phyloP scores from a whole-genome alignment of 2,888 invertebrate genomes.

The Drosophila siamana region DNA sequence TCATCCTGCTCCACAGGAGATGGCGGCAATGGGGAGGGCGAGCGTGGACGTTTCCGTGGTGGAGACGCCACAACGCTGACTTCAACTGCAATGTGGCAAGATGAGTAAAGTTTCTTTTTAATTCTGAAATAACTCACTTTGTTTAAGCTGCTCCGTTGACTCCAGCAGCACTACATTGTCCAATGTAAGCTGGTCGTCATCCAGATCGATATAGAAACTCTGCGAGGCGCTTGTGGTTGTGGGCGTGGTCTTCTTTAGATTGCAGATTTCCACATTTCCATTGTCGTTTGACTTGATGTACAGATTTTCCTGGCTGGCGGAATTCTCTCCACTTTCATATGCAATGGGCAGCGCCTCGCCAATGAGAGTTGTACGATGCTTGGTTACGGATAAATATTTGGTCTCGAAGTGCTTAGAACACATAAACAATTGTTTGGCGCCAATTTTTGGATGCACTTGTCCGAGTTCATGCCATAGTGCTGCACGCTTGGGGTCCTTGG shows the following conservation, averaged over 20 bases:
- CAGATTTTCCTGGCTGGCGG: neutral
- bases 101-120: neutral
- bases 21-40: neutral
- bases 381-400: slow-evolving; percentile 67
- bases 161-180: slow-evolving; percentile 58
- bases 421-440: slow-evolving; percentile 57
- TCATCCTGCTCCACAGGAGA: neutral
- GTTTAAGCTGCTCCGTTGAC: slow-evolving; percentile 27
- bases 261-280: neutral
- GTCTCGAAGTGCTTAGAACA: slow-evolving; percentile 82
- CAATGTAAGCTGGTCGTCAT: slow-evolving; percentile 41
- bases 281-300: neutral
- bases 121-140: neutral
- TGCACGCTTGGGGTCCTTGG: slow-evolving; percentile 73
- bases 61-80: slow-evolving; percentile 28
- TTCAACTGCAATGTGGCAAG: slow-evolving; percentile 29
- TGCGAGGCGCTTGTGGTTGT: neutral
- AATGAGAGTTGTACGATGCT: slow-evolving; percentile 72
- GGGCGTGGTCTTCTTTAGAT: neutral
- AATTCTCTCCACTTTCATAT: slow-evolving; percentile 29
- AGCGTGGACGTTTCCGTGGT: slow-evolving; percentile 16
- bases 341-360: slow-evolving; percentile 76
- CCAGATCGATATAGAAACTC: slow-evolving; percentile 50
- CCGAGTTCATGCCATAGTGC: slow-evolving; percentile 75
- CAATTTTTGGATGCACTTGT: slow-evolving; percentile 55